Base-by-base conservation (phyloP, 2,888 invertebrate species). In the Synergus laeviventris region DNA sequence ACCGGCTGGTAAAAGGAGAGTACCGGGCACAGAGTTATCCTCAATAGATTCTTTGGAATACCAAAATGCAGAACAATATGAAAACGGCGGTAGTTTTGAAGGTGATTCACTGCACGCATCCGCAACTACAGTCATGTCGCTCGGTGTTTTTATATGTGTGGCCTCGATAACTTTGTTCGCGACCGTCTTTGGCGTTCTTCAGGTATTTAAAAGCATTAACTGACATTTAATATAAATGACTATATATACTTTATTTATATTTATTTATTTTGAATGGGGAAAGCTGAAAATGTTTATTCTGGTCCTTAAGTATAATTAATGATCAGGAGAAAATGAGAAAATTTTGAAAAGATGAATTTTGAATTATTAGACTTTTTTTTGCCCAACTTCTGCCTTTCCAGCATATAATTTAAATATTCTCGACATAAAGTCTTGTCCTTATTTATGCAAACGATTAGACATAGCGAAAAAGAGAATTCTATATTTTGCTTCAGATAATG, bases 1-100 rank as follows among this genome's bases (percentile, higher is more conserved):
- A 1, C 94, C 95, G 75, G 95, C 95, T 74, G 95, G 95, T 36
- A 95, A 95, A 88, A 92, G 95, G 4, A 93, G 95, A 79, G 95
- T 95, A 81, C 94, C 94, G 1, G 93, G 93, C 77, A 93, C 93
- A 86, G 92, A 90, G 76, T 88, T 89, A 42, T 85, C 85, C 7
- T 83, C 87, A 8, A 85, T 86, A 39, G 85, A 86, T 78, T 76
- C 83, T 8, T 74, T 84, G 16, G 80, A 81, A 64, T 74, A 83
- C 21, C 84, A 83, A 62, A 82, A 83, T 36, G 84, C 81, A 61
- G 78, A 84, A 18, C 83, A 86, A 8, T 82, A 84, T 64, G 78
- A 80, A 16, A 84, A 83, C n/a, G 85, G 81, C 38, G 76, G 78
- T 42, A 79, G 73, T 18, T 74, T 78, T 39, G 80, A 81, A 66